Conservation (phyloP, 2,888 invertebrate species). For the Synergus japonicus region DNA sequence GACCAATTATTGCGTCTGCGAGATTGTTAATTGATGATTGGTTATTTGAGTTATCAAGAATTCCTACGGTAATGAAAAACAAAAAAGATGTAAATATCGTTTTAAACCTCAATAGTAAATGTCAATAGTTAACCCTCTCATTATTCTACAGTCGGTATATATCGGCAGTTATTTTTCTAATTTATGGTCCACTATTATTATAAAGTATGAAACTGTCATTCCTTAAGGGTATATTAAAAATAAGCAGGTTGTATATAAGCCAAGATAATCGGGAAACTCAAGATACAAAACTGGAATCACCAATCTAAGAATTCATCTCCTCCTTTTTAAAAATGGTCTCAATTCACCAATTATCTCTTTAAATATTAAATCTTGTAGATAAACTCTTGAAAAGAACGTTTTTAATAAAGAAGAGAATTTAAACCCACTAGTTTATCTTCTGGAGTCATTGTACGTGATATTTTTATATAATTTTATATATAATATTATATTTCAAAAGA, state of each 20-base stretch:
- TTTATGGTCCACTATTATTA: neutral
- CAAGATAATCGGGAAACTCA: neutral
- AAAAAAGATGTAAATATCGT: conserved; percentile 8
- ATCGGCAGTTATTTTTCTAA: conserved; percentile 5
- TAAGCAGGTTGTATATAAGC: neutral
- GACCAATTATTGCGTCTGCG: conserved; percentile 11
- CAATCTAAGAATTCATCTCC: neutral
- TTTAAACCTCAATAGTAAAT: neutral
- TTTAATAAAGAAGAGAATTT: neutral
- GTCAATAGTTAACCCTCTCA: conserved; percentile 7
- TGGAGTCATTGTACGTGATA: neutral
- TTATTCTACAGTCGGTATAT: neutral
- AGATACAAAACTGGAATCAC: neutral
- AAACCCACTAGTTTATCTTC: neutral
- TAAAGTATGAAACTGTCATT: neutral
- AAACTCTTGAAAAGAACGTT: neutral
- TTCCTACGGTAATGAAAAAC: neutral
- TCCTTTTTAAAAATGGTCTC: neutral
- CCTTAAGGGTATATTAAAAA: neutral
- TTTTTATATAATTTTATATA: neutral
- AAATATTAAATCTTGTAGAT: neutral
- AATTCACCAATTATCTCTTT: neutral
- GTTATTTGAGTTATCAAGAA: conserved; percentile 11
- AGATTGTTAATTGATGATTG: neutral
- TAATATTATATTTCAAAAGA: no score